Conservation (phyloP, 2,797 vertebrate genomes). For the Rhinoraja longicauda region DNA sequence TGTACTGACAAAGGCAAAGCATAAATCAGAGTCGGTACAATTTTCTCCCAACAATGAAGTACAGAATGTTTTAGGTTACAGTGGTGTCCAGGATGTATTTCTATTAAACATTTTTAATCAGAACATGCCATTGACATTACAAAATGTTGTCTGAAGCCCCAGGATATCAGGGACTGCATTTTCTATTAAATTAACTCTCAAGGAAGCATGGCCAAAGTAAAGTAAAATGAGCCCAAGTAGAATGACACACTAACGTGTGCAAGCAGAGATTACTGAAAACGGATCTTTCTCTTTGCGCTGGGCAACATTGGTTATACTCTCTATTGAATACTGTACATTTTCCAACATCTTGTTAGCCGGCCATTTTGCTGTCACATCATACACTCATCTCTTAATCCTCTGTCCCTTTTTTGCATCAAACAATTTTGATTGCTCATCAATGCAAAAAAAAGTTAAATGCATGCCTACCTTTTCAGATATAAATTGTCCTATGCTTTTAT, state of each 20-base stretch:
- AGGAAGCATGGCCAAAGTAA: slow-evolving; percentile 19
- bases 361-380: slow-evolving; percentile 28
- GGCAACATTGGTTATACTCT: slow-evolving; percentile 2
- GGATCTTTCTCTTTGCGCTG: neutral
- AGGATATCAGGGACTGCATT: neutral
- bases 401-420: neutral
- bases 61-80: neutral
- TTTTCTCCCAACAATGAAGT: neutral
- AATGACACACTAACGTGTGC: slow-evolving; percentile 3
- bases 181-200: slow-evolving; percentile 10
- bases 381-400: slow-evolving; percentile 17
- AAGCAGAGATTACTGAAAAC: neutral
- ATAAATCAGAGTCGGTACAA: too few species aligned
- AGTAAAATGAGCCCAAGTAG: slow-evolving; percentile 19
- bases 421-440: neutral
- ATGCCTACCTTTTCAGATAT: neutral
- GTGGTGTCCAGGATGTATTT: neutral
- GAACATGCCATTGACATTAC: neutral
- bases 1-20: neutral
- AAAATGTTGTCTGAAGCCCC: neutral
- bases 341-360: slow-evolving; percentile 15
- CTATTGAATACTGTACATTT: slow-evolving; percentile 33
- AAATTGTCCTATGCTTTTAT: neutral
- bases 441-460: neutral
- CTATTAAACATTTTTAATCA: neutral